Conservation (phyloP, 2,888 invertebrate species). For the Noctuana brunneofusca region DNA sequence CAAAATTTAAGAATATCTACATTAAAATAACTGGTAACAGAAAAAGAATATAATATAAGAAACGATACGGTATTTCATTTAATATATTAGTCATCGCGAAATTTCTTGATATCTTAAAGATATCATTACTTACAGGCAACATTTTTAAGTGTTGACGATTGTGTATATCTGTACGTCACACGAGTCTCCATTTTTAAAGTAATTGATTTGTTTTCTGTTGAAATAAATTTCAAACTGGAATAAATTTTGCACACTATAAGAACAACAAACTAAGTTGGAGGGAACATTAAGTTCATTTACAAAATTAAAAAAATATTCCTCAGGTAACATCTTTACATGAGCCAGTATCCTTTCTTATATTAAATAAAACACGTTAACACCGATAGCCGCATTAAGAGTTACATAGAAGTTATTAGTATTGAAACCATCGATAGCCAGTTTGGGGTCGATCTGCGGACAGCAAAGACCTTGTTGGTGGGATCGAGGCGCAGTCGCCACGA, state of each 20-base stretch:
- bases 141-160: neutral
- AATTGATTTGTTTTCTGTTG: too few relatives aligned
- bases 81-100: neutral
- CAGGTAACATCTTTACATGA: neutral
- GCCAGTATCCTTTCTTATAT: constrained; percentile 2
- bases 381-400: neutral
- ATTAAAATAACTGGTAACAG: neutral
- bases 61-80: neutral
- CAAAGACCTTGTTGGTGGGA: constrained; percentile 92
- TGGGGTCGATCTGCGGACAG: constrained; percentile 28
- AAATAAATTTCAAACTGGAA: too few relatives aligned
- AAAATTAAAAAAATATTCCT: neutral
- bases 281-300: neutral
- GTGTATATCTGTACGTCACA: neutral
- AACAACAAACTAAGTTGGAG: too few relatives aligned
- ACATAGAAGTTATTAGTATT: neutral
- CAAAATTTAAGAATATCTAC: too few relatives aligned
- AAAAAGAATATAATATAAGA: neutral
- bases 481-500: constrained; percentile 96
- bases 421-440: constrained; percentile 34
- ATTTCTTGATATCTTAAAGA: neutral
- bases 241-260: too few relatives aligned
- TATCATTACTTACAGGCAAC: neutral
- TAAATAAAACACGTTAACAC: neutral
- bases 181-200: too few relatives aligned